Evolutionary conservation across 2,113 vertebrate genomes (phyloP).

Genomic region (Pangasianodon gigas): DNA sequence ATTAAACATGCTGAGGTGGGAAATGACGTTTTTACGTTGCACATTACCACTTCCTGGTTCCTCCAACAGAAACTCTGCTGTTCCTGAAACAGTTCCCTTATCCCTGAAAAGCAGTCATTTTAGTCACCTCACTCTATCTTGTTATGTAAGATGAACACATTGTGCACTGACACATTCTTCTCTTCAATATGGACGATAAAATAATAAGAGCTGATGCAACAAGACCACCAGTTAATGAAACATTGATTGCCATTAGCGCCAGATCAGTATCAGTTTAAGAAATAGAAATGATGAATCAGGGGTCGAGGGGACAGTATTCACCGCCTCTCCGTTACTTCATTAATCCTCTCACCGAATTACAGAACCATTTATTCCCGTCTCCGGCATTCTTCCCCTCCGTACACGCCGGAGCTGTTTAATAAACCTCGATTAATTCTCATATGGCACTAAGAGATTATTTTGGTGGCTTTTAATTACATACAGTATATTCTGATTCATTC

Average conservation of each 20-base stretch:
- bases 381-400: slow-evolving; percentile 59
- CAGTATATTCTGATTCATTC: slow-evolving; percentile 66
- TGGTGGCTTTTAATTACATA: slow-evolving; percentile 67
- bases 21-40: background rate
- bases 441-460: slow-evolving; percentile 64
- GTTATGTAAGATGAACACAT: background rate
- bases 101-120: background rate
- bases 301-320: background rate
- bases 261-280: slow-evolving; percentile 24
- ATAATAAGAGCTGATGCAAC: background rate
- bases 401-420: slow-evolving; percentile 69
- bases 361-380: slow-evolving; percentile 57
- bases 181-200: background rate
- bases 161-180: background rate
- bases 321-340: slow-evolving; percentile 30
- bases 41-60: background rate
- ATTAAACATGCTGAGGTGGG: background rate
- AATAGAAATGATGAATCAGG: slow-evolving; percentile 6
- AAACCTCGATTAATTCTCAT: slow-evolving; percentile 68
- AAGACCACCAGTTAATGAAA: background rate
- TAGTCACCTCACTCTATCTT: background rate
- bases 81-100: background rate
- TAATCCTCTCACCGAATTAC: slow-evolving; percentile 39
- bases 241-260: background rate
- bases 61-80: background rate